phyloP scores from a whole-genome alignment of 53 echinoderm and acorn worm genomes.

The Patiria pectinifera region DNA sequence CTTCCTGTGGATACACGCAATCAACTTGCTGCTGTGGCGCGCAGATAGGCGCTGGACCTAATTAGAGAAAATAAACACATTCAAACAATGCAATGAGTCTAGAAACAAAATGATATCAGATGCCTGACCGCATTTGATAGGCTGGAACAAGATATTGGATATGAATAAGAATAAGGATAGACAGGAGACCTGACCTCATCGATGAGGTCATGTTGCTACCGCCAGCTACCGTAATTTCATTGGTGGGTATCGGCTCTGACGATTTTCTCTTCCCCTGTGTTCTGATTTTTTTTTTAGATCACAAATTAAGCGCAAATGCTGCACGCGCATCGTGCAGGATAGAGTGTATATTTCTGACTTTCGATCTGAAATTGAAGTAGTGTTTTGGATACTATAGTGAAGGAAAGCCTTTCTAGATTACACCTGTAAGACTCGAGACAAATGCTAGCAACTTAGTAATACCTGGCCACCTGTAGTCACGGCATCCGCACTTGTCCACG shows the following conservation, averaged over 20 bases:
- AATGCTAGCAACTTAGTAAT: neutral
- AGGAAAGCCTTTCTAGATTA: too few relatives aligned
- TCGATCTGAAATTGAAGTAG: too few relatives aligned
- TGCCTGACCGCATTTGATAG: too few relatives aligned
- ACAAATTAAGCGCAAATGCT: too few relatives aligned
- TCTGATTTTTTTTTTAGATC: too few relatives aligned
- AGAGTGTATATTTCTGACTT: too few relatives aligned
- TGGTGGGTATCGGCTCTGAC: neutral
- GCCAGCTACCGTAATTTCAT: neutral
- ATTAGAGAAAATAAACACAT: neutral
- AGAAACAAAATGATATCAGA: too few relatives aligned
- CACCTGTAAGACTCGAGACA: neutral
- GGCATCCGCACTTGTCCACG: slow-evolving; percentile 59
- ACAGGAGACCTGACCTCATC: neutral
- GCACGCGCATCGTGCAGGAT: too few relatives aligned
- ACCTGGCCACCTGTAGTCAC: slow-evolving; percentile 75
- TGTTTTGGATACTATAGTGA: too few relatives aligned
- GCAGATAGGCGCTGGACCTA: slow-evolving; percentile 4
- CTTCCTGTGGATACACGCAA: slow-evolving; percentile 43
- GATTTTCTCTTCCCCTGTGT: neutral
- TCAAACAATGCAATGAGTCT: neutral
- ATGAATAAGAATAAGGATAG: neutral
- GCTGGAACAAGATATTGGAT: too few relatives aligned
- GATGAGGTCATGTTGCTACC: neutral
- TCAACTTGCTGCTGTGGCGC: slow-evolving; percentile 4